Conservation (phyloP, 2,888 invertebrate species). For the Eupithecia dodoneata region DNA sequence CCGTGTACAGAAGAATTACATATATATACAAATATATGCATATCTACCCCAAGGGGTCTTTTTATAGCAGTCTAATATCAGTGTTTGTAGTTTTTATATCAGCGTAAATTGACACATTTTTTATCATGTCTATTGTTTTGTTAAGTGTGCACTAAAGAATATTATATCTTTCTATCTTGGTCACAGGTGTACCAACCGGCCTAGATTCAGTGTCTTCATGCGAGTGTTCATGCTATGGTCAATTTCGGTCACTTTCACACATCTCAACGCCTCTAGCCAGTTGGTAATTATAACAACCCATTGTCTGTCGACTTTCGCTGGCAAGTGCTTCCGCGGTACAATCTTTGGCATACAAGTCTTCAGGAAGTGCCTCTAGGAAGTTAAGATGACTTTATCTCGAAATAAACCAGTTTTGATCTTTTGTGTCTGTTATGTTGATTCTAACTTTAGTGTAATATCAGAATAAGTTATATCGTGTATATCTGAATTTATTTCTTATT, state of each 20-base stretch:
- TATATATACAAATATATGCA: too few relatives aligned
- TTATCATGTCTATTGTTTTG: too few relatives aligned
- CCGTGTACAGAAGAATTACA: too few relatives aligned
- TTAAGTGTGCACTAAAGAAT: too few relatives aligned
- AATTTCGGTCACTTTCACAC: conserved; percentile 65
- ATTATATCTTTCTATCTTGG: too few relatives aligned
- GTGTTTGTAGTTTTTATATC: too few relatives aligned
- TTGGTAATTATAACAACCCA: conserved; percentile 61
- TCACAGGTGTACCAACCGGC: conserved; percentile 11
- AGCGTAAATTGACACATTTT: too few relatives aligned
- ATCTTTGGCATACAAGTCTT: conserved; percentile 36
- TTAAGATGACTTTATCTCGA: conserved; percentile 2
- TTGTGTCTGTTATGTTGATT: not conserved
- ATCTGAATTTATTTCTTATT: not conserved
- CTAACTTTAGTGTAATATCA: not conserved
- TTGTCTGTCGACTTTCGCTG: conserved; percentile 73
- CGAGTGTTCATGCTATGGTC: conserved; percentile 42
- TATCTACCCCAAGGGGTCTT: too few relatives aligned
- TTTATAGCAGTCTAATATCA: too few relatives aligned
- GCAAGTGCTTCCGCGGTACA: conserved; percentile 51
- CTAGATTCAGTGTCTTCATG: conserved; percentile 22
- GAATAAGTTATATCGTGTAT: not conserved
- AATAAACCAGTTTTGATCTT: not conserved
- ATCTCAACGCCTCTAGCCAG: conserved; percentile 47
- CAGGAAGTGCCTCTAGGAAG: conserved; percentile 27